Evolutionary conservation across 1,140 invertebrate species (phyloP).

Genomic region (Orussus abietinus): DNA sequence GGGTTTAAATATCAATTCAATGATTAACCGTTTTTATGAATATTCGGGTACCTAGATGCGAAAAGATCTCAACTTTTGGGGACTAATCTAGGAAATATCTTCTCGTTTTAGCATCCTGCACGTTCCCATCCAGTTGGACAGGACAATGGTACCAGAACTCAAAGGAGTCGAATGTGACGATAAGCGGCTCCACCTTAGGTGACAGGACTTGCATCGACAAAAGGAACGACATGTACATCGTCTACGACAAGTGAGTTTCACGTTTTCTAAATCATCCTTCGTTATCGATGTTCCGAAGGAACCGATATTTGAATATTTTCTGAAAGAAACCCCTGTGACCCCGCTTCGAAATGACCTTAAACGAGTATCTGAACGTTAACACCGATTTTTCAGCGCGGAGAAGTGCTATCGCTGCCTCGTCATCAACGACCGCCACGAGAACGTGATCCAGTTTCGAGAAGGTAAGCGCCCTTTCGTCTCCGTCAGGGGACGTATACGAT

Average conservation of each 20-base stretch:
- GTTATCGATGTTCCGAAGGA: not conserved
- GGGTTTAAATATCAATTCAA: too few species aligned
- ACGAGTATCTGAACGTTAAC: too few species aligned
- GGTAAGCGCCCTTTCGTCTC: conserved; percentile 52
- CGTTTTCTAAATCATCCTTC: too few species aligned
- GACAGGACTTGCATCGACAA: conserved; percentile 51
- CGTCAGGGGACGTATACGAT: conserved; percentile 18
- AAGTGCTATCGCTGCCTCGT: conserved; percentile 61
- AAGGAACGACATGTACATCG: conserved; percentile 47
- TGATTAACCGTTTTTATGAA: too few species aligned
- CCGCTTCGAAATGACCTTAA: too few species aligned
- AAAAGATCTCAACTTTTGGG: conserved; percentile 4
- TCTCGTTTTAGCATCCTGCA: conserved; percentile 43
- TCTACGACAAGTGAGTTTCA: conserved; percentile 45
- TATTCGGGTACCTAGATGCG: not conserved
- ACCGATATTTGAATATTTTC: conserved; percentile 4
- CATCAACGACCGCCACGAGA: conserved; percentile 60
- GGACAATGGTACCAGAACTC: conserved; percentile 57
- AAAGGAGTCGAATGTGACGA: conserved; percentile 38
- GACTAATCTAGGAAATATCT: conserved; percentile 19
- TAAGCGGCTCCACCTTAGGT: conserved; percentile 49
- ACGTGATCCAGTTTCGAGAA: conserved; percentile 68
- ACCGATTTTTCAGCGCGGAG: conserved; percentile 39
- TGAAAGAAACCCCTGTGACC: too few species aligned
- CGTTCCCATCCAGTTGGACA: conserved; percentile 52